Percentiles rank a stretch among this genome's conserved stretches.
Evolutionary conservation across 2,888 invertebrate genomes (phyloP).

Genomic region (Frankliniella intonsa): DNA sequence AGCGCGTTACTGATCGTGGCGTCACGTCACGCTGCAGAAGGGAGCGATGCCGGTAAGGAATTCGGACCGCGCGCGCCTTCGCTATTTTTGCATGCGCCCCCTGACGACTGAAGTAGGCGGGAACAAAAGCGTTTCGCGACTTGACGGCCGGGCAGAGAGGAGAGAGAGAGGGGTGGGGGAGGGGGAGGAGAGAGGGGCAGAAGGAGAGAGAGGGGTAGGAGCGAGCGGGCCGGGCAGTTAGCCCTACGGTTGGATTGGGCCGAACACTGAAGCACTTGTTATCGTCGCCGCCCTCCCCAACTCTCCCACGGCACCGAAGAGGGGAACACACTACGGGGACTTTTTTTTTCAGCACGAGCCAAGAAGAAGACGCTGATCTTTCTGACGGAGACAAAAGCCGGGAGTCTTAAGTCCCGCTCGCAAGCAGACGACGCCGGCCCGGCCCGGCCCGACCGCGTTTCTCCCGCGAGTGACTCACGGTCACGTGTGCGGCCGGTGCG

Average conservation of each 20-base stretch:
- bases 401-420: no score
- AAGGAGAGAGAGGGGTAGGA: no score
- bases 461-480: no score
- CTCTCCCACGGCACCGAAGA: not conserved
- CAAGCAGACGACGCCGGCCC: no score
- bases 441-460: no score
- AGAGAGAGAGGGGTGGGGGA: not conserved
- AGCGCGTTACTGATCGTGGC: not conserved
- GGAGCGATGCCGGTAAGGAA: constrained; percentile 23
- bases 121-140: constrained; percentile 9
- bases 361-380: no score
- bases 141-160: not conserved
- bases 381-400: not conserved
- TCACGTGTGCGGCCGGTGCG: not conserved
- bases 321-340: no score
- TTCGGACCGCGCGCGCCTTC: not conserved
- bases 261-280: constrained; percentile 41
- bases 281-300: constrained; percentile 36
- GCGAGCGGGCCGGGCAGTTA: no score
- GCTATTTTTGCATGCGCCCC: constrained; percentile 18
- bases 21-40: constrained; percentile 1
- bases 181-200: no score
- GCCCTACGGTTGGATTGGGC: constrained; percentile 33
- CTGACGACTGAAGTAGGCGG: constrained; percentile 24
- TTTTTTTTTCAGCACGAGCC: no score